phyloP scores from a whole-genome alignment of 2,888 invertebrate genomes.

The Agrochola macilenta region DNA sequence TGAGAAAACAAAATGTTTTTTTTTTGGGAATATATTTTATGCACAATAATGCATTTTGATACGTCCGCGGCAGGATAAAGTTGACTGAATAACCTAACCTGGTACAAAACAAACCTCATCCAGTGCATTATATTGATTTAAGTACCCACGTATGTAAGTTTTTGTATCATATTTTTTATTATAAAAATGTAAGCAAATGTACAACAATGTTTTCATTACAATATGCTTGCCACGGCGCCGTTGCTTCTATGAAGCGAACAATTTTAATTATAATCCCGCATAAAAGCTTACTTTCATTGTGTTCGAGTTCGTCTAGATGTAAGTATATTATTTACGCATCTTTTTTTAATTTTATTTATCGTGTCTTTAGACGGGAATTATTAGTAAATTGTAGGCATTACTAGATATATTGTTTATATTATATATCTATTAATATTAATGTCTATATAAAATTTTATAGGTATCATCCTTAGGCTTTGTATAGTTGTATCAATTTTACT shows the following conservation, averaged over 20 bases:
- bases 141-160: constrained; percentile 82
- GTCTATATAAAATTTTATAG: constrained; percentile 76
- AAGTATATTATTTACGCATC: constrained; percentile 74
- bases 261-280: constrained; percentile 54
- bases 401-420: constrained; percentile 79
- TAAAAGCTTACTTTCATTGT: constrained; percentile 58
- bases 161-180: constrained; percentile 84
- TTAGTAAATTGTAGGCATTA: constrained; percentile 80
- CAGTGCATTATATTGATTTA: constrained; percentile 87
- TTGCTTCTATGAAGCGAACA: constrained; percentile 87
- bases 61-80: constrained; percentile 76
- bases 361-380: constrained; percentile 74
- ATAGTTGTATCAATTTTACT: constrained; percentile 75
- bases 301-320: constrained; percentile 61
- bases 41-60: constrained; percentile 85
- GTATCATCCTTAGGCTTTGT: constrained; percentile 75
- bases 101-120: constrained; percentile 87
- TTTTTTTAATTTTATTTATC: constrained; percentile 74
- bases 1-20: constrained; percentile 76
- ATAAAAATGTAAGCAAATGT: constrained; percentile 78
- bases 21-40: constrained; percentile 77
- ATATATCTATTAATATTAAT: constrained; percentile 76
- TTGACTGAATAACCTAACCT: constrained; percentile 81
- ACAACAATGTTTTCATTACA: constrained; percentile 76
- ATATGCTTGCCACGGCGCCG: constrained; percentile 80